Evolutionary conservation across 1,140 invertebrate genomes (phyloP).

Genomic region (Hylaeus volcanicus): DNA sequence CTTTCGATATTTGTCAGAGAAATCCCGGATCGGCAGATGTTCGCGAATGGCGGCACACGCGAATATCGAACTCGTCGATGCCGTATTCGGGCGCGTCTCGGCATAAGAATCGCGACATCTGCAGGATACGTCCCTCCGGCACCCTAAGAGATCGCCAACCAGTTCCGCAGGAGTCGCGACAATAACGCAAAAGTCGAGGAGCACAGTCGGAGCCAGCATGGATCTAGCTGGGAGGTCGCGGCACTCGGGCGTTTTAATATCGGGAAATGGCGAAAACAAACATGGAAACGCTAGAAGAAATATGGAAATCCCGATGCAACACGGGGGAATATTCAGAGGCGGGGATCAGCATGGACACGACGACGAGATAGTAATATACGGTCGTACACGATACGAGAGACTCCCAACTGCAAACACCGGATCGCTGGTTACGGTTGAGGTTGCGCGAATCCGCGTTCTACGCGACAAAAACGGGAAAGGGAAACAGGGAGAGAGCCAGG

Average conservation of each 20-base stretch:
- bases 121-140: background rate
- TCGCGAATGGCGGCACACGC: background rate
- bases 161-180: background rate
- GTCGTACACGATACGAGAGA: conserved; percentile 5
- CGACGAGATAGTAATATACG: conserved; percentile 28
- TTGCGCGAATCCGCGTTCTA: background rate
- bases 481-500: background rate
- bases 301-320: conserved; percentile 28
- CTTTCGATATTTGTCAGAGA: background rate
- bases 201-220: too few relatives aligned
- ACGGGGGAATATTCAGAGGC: background rate
- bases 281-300: conserved; percentile 24
- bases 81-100: background rate
- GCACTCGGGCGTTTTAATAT: conserved; percentile 45
- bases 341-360: background rate
- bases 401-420: conserved; percentile 28
- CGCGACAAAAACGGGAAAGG: background rate
- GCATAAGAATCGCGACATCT: conserved; percentile 22
- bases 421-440: background rate
- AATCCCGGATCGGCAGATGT: background rate
- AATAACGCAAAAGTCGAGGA: conserved; percentile 9
- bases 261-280: conserved; percentile 41
- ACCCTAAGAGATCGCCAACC: background rate
- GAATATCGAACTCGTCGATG: background rate
- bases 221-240: too few relatives aligned